Evolutionary conservation across 2,888 invertebrate species (phyloP).

Genomic region (Agelastica alni): DNA sequence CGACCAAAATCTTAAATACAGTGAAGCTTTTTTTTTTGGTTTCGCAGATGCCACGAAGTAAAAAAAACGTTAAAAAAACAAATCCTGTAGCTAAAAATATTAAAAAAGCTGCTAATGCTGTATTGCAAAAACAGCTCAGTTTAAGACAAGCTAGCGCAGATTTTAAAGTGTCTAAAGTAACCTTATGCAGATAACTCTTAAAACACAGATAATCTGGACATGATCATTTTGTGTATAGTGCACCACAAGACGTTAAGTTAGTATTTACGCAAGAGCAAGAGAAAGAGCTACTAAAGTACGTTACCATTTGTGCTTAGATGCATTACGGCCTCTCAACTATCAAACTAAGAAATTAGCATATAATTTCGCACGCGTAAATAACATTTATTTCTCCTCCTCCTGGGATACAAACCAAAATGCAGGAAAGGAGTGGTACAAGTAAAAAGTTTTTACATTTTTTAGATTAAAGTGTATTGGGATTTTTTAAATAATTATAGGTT

Average conservation of each 20-base stretch:
- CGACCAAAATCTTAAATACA: no score
- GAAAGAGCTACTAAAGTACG: not conserved
- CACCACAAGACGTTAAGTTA: not conserved
- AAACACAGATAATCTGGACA: not conserved
- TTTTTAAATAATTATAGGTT: not conserved
- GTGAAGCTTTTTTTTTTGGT: no score
- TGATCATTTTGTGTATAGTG: not conserved
- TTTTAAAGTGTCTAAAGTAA: no score
- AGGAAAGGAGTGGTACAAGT: not conserved
- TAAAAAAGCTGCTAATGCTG: not conserved
- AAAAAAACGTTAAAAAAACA: not conserved
- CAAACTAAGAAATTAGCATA: not conserved
- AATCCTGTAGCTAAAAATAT: not conserved
- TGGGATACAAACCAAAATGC: not conserved
- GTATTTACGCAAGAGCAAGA: no score
- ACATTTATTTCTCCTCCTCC: not conserved
- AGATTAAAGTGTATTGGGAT: not conserved
- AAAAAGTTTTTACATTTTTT: not conserved
- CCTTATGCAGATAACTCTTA: not conserved
- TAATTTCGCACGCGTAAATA: not conserved
- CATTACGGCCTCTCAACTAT: not conserved
- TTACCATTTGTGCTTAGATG: not conserved
- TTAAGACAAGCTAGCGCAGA: not conserved
- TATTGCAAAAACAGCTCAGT: not conserved
- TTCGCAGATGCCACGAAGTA: not conserved